Evolutionary conservation across 92 coral and sea anemone species (phyloP).

Genomic region (Ricordea florida): DNA sequence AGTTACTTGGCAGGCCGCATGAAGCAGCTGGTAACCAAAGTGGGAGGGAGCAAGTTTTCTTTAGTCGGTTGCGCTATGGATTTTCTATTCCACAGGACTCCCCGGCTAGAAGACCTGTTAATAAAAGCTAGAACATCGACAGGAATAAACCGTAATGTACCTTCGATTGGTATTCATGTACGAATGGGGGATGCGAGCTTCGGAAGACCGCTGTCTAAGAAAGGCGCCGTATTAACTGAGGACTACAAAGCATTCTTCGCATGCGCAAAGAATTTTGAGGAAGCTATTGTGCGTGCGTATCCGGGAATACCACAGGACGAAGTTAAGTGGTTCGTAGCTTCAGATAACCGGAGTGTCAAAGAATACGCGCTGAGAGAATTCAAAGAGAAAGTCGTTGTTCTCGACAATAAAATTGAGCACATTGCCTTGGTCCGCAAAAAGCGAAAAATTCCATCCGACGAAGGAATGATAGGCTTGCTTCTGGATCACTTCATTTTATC

Average conservation of each 20-base stretch:
- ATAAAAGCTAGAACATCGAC: not conserved
- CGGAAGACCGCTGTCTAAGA: constrained; percentile 1
- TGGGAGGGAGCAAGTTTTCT: not conserved
- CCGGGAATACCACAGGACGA: not conserved
- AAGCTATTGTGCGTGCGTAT: not conserved
- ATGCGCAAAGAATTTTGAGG: constrained; percentile 39
- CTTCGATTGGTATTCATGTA: constrained; percentile 56
- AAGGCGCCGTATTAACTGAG: not conserved
- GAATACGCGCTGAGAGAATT: not conserved
- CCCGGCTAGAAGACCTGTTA: not conserved
- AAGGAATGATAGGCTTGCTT: constrained; percentile 54
- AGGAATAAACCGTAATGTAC: not conserved
- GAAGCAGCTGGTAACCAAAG: not conserved
- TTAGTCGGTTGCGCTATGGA: constrained; percentile 50
- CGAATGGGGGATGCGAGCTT: constrained; percentile 59
- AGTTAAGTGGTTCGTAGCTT: constrained; percentile 38
- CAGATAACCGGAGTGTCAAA: constrained; percentile 36
- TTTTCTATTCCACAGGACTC: constrained; percentile 15
- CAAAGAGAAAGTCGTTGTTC: not conserved
- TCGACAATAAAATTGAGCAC: constrained; percentile 41
- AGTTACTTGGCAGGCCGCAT: not conserved
- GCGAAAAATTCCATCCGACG: constrained; percentile 30
- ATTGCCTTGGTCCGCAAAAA: constrained; percentile 24
- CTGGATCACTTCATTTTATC: constrained; percentile 56
- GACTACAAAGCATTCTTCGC: constrained; percentile 30